Base-by-base conservation (phyloP, 1,140 invertebrate species). In the Macrotrachela quadricornifera region DNA sequence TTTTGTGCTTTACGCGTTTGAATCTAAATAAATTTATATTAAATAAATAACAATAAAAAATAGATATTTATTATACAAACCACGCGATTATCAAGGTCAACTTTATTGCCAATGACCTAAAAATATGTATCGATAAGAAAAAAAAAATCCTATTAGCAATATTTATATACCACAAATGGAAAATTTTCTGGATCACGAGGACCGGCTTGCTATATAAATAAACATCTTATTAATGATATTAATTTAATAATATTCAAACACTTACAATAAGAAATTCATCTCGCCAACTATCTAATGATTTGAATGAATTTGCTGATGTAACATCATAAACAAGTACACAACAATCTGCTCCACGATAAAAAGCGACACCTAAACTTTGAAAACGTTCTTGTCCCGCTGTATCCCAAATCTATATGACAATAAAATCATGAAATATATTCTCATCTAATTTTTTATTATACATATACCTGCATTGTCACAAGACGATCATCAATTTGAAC, bases 361-460 rank as follows among this genome's bases (percentile, higher is more conserved):
- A 99, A 15, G 94, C 94, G 51, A 99, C 88, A 59, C 94, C 94
- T 51, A 99, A 72, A 57, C 66, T 68, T 62, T 70, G 69, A 72
- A 99, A 99, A 63, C 94, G 77, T 71, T 99, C 94, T 68, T 99
- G 94, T 11, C 94, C 94, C 57, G 94, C 94, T 52, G 94, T 99
- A 63, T 99, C 94, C 94, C 94, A 99, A 67, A 99, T 99, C 83
- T 88, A 60, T 16, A 8, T 21, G 39, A 55, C 6, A n/a, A 13
- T 8, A 30, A 30, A 30, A 36, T 37, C 12, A n/a, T n/a, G 16
- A 30, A 30, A 4, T 30, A 30, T n/a, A n/a, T n/a, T 30, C 21
- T 30, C 21, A 30, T 4, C 2, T 2, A 30, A 30, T 4, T 11
- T 16, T 40, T 41, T 15, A 6, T 42, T 10, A 15, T 4, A 42